Base-by-base conservation (phyloP, 2,888 invertebrate genomes). In the Hydrotaea diabolus region DNA sequence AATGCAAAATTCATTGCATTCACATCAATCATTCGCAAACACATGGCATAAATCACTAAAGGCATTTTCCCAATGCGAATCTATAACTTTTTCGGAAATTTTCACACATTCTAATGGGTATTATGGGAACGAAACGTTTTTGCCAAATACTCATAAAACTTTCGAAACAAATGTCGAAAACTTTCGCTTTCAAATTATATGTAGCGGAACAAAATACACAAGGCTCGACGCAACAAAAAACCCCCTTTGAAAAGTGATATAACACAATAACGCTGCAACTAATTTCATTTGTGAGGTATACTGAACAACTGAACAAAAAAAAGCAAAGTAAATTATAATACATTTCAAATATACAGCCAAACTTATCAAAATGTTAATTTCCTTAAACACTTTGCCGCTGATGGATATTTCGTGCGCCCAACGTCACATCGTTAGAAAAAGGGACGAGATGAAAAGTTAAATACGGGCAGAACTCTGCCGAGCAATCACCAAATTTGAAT, bases 281-380 rank as follows among this genome's bases (percentile, higher is more conserved):
- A 43, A 66, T 43, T 69, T 69, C 13, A 46, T 46, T 69, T 46
- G 13, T 46, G 26, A 26, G 8, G 15, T 4, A 9, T 8, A 8
- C 36, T 36, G 8, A 57, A 59, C 19, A 21, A 26, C 11, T 4
- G 15, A 69, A 13, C 1, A 36, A 1, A 62, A 62, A 59, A 59
- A 59, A 1, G 26, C 13, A 62, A 62, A 23, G 15, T 13, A 26
- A n/a, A 13, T 15, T n/a, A 9, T 36, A 64, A 64, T 64, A 66
- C 43, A 66, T 43, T 66, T 43, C 21, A 66, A n/a, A 69, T 31
- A 46, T 69, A 46, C 39, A 11, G 21, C 13, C 43, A 69, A 46
- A 43, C 69, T 43, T 43, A 69, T 69, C 13, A 69, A 69, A 69
- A 69, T 69, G 69, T 46, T 69, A 69, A 69, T 69, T 69, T 69